Base-by-base conservation (phyloP, 2,113 vertebrate species). In the Sceloporus undulatus region DNA sequence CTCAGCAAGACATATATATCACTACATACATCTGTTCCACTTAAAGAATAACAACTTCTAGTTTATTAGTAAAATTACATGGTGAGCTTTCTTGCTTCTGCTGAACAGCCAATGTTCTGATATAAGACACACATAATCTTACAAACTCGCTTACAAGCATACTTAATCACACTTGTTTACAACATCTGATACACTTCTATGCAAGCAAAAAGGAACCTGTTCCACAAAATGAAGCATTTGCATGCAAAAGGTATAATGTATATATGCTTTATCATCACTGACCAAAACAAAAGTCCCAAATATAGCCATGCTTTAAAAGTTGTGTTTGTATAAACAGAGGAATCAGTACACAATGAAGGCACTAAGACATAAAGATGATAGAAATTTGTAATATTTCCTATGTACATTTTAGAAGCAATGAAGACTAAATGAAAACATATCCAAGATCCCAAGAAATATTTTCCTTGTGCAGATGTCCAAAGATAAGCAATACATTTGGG, bases 11-110 rank as follows among this genome's bases (percentile, higher is more conserved):
- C 38, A 90, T 38, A 16, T 86, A 82, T 16, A 14, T 79, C 71
- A 56, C 1, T 83, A 70, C 71, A 73, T 16, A 79, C 1, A 59
- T 48, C 81, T n/a, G 29, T 54, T 29, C 59, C 83, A 88, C 86
- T 88, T 78, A 85, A 90, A 83, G 81, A 80, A 48, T 52, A 85
- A 83, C 76, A 87, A 89, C 59, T 75, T 2, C 42, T 87, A 78
- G 25, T 75, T 88, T 23, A 79, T 77, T 87, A 70, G 11, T 18
- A 42, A 25, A n/a, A 34, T 79, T 87, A 84, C 81, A 91, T 25
- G 2, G 70, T 27, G 62, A 52, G 66, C 13, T 88, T 81, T 65
- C 13, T 79, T 62, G 56, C 48, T 48, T 68, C n/a, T 84, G 59
- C 54, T 84, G 23, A 87, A 40, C 42, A 66, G 87, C 3, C 87